A percentile compares a stretch with the other conserved stretches of the same genome.
Conservation (phyloP, 2,888 invertebrate genomes). For the Spodoptera littoralis region DNA sequence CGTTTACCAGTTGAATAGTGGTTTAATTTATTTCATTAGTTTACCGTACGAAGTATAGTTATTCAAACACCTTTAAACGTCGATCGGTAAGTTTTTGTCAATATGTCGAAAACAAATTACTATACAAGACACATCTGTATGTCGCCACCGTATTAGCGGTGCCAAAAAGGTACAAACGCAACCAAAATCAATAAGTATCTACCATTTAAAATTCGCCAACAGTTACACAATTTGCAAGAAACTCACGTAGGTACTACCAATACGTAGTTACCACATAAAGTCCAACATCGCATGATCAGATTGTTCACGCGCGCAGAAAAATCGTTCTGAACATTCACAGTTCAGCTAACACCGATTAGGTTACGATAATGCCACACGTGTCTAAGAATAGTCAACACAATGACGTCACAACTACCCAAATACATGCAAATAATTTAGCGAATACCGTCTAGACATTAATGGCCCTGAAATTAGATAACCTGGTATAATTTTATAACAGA, state of each 20-base stretch:
- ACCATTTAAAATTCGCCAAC: conserved; percentile 44
- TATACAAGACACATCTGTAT: not conserved
- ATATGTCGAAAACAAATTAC: not conserved
- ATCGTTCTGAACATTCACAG: conserved; percentile 31
- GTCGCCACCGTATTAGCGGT: conserved; percentile 12
- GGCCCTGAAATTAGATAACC: conserved; percentile 53
- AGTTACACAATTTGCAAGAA: conserved; percentile 41
- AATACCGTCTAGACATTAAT: conserved; percentile 65
- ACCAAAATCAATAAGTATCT: conserved; percentile 28
- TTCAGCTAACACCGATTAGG: conserved; percentile 39
- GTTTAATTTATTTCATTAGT: too few species aligned
- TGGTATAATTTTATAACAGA: conserved; percentile 40
- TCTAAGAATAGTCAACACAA: conserved; percentile 36
- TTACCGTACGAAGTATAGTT: too few species aligned
- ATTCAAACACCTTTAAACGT: too few species aligned
- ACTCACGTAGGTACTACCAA: conserved; percentile 51
- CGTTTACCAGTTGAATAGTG: too few species aligned
- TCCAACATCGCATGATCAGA: conserved; percentile 35
- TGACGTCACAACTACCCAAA: conserved; percentile 58
- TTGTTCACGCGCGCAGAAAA: conserved; percentile 42
- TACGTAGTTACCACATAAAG: conserved; percentile 32
- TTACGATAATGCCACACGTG: conserved; percentile 29
- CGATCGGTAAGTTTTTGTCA: too few species aligned
- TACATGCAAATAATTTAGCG: conserved; percentile 54
- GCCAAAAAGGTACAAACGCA: conserved; percentile 22